Conservation (phyloP, 2,113 vertebrate genomes). For the Prionailurus viverrinus region DNA sequence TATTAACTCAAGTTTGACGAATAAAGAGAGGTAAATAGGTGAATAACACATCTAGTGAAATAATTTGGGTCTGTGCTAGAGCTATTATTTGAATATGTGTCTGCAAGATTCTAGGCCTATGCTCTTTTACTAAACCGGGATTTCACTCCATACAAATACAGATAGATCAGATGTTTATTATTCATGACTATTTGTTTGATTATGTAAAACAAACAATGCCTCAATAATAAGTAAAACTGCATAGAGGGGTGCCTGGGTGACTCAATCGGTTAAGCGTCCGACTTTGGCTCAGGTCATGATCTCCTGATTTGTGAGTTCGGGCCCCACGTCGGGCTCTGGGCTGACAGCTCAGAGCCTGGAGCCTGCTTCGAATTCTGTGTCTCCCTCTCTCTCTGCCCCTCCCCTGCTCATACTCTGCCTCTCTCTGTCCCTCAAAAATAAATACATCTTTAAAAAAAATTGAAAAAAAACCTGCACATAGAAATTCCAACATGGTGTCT, state of each 20-base stretch:
- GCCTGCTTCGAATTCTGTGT: no score
- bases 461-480: neutral
- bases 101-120: neutral
- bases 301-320: no score
- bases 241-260: no score
- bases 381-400: no score
- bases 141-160: neutral
- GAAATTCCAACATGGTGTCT: neutral
- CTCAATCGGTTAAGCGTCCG: no score
- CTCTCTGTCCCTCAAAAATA: no score
- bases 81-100: neutral
- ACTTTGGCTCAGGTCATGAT: no score
- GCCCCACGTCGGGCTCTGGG: no score
- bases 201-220: neutral
- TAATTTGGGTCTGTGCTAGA: neutral
- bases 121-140: neutral
- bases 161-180: neutral
- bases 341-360: no score
- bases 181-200: neutral
- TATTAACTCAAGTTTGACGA: neutral
- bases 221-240: neutral
- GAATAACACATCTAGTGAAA: neutral
- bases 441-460: no score
- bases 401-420: no score
- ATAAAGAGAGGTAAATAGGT: neutral